A percentile compares a stretch with the other conserved stretches of the same genome.
These are phyloP conservation scores for Glaucidium brasilianum DNA, from an alignment of 2,113 vertebrate genomes.

Conservation along the genomic window DNA sequence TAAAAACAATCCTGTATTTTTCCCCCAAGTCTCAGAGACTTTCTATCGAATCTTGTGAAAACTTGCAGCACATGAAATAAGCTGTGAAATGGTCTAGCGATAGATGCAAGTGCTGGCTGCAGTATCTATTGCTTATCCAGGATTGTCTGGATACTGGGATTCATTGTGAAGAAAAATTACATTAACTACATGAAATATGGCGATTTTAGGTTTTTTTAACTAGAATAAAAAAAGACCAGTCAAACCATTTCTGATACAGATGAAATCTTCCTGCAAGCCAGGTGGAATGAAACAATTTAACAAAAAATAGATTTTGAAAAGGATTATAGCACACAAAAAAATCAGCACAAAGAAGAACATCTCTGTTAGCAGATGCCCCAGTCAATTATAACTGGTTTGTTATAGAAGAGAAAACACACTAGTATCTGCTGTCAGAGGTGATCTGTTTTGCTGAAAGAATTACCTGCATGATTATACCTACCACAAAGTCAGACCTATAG, in stretches of 20 bases:
- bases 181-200: not conserved
- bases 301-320: not conserved
- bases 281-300: not conserved
- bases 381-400: not conserved
- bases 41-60: conserved; percentile 26
- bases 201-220: not conserved
- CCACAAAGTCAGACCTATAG: not conserved
- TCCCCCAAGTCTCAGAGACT: conserved; percentile 33
- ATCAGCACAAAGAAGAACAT: conserved; percentile 1
- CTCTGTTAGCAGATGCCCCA: not conserved
- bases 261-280: conserved; percentile 13
- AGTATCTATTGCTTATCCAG: conserved; percentile 1
- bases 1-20: conserved; percentile 47
- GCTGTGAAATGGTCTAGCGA: not conserved
- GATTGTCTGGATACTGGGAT: not conserved
- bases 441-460: not conserved
- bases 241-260: not conserved
- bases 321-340: not conserved
- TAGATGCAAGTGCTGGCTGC: conserved; percentile 6
- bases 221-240: not conserved
- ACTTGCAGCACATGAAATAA: conserved; percentile 32
- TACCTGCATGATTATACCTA: not conserved
- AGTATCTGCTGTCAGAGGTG: not conserved
- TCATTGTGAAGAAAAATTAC: conserved; percentile 27
- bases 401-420: not conserved